Evolutionary conservation across 2,113 vertebrate species (phyloP), one percentile per base, ranked within the genome.

Genomic region (Ariopsis seemanni): DNA sequence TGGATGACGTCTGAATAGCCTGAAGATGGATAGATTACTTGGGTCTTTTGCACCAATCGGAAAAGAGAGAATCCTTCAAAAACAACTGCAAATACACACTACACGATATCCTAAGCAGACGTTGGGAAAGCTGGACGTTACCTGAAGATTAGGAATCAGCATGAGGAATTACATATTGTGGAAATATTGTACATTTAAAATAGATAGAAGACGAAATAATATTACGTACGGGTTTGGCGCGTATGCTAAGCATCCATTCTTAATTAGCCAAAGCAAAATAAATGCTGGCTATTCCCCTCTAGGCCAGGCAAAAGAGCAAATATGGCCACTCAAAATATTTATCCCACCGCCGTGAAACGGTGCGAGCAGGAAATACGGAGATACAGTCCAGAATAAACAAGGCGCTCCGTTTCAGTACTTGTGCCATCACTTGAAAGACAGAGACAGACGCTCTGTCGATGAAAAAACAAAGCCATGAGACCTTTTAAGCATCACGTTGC

Each of bases 351-450:
- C 58, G 74, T 62, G 69, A 89, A 88, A 89, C 85, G 71, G 78
- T 89, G 83, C 30, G 25, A 90, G 83, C 80, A 91, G 83, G 89
- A 90, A 91, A 89, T 90, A 79, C 75, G 77, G 88, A 58, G 50
- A 80, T 90, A 82, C 77, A 30, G 27, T 92, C 88, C 90, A 92
- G 72, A 84, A 82, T 86, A 93, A 92, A 92, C 89, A 91, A 67
- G 42, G 67, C 57, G 69, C 17, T 30, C 57, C 69, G 42, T 89
- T n/a, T 87, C 27, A 60, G 42, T 84, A 80, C 58, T 27, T 63
- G 20, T 60, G 34, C 22, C 74, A 77, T 7, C 57, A 65, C 60
- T 79, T 86, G 20, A 18, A 52, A 75, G 25, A 85, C 7, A 14
- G n/a, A 27, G 27, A 58, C 53, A 22, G 27, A 63, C 34, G 2